phyloP scores from a whole-genome alignment of 2,888 invertebrate genomes.

The Drosophila neutralis region DNA sequence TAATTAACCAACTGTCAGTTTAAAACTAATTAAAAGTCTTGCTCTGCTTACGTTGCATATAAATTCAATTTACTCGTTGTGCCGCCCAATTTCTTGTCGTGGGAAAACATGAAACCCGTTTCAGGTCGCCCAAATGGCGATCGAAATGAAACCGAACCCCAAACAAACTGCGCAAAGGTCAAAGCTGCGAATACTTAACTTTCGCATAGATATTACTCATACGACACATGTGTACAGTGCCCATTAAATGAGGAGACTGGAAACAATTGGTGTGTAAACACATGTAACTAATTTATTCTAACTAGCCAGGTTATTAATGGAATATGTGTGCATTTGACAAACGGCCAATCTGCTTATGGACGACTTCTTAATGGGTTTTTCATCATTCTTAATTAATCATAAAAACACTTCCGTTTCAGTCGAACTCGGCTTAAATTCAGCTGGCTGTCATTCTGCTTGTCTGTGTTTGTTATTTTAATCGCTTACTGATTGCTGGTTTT shows the following conservation, averaged over 20 bases:
- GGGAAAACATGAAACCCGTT: slow-evolving; percentile 68
- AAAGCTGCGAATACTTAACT: slow-evolving; percentile 47
- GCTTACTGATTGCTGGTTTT: slow-evolving; percentile 34
- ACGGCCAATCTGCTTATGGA: slow-evolving; percentile 8
- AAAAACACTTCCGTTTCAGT: slow-evolving; percentile 45
- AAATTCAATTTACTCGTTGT: slow-evolving; percentile 62
- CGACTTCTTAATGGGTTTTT: slow-evolving; percentile 18
- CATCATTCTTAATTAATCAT: slow-evolving; percentile 1
- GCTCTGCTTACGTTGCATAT: slow-evolving; percentile 24
- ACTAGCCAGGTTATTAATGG: slow-evolving; percentile 30
- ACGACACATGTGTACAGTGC: slow-evolving; percentile 15
- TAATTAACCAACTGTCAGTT: slow-evolving; percentile 58
- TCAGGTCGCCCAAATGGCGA: slow-evolving; percentile 6
- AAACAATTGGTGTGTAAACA: neutral
- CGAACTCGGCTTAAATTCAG: neutral
- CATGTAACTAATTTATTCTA: neutral
- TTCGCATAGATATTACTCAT: slow-evolving; percentile 27
- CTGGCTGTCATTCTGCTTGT: slow-evolving; percentile 35
- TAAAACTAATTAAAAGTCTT: slow-evolving; percentile 64
- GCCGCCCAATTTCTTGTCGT: slow-evolving; percentile 48
- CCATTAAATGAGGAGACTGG: neutral
- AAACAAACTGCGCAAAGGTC: neutral
- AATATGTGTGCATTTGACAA: slow-evolving; percentile 23
- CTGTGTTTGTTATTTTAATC: slow-evolving; percentile 24
- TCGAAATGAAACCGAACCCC: slow-evolving; percentile 23